Conservation (phyloP, 2,888 invertebrate species). For the Stenotaenia linearis region DNA sequence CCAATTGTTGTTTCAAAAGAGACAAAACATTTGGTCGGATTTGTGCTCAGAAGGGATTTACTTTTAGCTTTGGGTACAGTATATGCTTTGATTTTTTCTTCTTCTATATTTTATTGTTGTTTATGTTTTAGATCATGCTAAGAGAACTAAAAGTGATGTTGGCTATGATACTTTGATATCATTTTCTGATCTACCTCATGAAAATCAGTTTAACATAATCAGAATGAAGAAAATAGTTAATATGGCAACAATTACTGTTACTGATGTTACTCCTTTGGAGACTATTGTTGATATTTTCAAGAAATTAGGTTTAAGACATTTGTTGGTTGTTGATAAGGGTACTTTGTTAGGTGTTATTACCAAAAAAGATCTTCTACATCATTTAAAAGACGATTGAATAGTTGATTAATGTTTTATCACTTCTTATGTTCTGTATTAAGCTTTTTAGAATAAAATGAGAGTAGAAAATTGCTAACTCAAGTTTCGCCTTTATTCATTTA, state of each 20-base stretch:
- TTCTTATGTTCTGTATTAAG: no score
- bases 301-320: conserved; percentile 92
- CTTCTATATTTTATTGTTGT: no score
- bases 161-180: no score
- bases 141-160: no score
- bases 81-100: conserved; percentile 80
- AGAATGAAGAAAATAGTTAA: not conserved
- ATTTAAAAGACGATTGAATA: no score
- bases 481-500: no score
- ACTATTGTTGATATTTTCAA: conserved; percentile 99
- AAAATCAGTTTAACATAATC: not conserved
- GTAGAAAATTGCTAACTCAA: no score
- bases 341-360: conserved; percentile 95
- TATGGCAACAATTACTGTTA: conserved; percentile 88
- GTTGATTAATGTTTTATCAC: no score
- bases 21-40: conserved; percentile 95
- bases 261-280: conserved; percentile 99
- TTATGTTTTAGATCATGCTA: conserved; percentile 78
- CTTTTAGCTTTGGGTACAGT: conserved; percentile 85
- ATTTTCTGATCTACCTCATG: conserved; percentile 96
- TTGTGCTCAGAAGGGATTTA: conserved; percentile 86
- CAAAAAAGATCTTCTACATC: conserved; percentile 96
- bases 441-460: no score
- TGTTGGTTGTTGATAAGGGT: conserved; percentile 95
- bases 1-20: conserved; percentile 96